phyloP scores from a whole-genome alignment of 2,888 invertebrate species.

The Patella caerulea region DNA sequence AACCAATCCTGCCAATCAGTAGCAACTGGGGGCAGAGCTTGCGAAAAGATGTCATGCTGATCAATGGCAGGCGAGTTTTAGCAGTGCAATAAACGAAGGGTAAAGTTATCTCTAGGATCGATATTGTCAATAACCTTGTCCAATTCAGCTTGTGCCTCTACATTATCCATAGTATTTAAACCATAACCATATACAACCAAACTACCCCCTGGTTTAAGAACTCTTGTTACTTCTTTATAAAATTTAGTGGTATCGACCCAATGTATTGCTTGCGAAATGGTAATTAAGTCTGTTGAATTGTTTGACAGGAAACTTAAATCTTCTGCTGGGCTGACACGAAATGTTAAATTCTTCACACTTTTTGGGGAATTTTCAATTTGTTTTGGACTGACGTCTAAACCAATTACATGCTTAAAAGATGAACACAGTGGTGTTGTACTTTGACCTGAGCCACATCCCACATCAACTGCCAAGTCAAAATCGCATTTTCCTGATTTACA shows the following conservation, averaged over 20 bases:
- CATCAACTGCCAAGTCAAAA: slow-evolving; percentile 71
- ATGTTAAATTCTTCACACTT: slow-evolving; percentile 51
- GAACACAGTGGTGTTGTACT: slow-evolving; percentile 71
- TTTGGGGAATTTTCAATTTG: slow-evolving; percentile 69
- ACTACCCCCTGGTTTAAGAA: slow-evolving; percentile 71
- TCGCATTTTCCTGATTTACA: slow-evolving; percentile 33
- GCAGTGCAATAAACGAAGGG: too few species aligned
- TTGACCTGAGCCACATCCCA: slow-evolving; percentile 75
- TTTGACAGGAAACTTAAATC: slow-evolving; percentile 57
- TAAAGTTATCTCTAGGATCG: too few species aligned
- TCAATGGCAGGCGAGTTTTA: too few species aligned
- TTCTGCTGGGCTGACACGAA: slow-evolving; percentile 70
- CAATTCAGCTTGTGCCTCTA: slow-evolving; percentile 32
- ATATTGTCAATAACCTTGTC: slow-evolving; percentile 11
- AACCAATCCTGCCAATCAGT: too few species aligned
- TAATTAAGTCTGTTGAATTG: slow-evolving; percentile 67
- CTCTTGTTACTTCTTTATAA: slow-evolving; percentile 70
- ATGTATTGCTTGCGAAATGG: slow-evolving; percentile 72
- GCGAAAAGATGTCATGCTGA: too few species aligned
- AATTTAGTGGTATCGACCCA: slow-evolving; percentile 73
- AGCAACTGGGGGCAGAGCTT: too few species aligned
- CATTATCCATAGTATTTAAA: slow-evolving; percentile 36
- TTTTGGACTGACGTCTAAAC: slow-evolving; percentile 72
- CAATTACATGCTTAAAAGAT: slow-evolving; percentile 72
- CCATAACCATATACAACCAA: slow-evolving; percentile 66